Conservation (phyloP, 2,888 invertebrate genomes). For the Stegophylla sp. region DNA sequence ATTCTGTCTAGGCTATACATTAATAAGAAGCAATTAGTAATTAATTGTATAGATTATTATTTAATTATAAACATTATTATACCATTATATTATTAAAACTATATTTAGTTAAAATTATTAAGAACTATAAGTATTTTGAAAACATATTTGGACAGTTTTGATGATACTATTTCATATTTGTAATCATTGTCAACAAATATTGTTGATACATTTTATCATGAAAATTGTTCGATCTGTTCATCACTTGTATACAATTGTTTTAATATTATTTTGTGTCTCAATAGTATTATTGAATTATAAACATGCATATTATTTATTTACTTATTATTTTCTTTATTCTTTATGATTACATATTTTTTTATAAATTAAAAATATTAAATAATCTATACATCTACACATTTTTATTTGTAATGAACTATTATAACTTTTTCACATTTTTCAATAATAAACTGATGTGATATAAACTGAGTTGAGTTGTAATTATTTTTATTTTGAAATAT, state of each 20-base stretch:
- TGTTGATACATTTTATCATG: not conserved
- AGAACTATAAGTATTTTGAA: not conserved
- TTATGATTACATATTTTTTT: slow-evolving; percentile 5
- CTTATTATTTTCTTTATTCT: slow-evolving; percentile 5
- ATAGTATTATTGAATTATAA: slow-evolving; percentile 11
- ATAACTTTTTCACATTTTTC: not conserved
- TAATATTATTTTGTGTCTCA: not conserved
- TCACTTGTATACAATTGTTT: not conserved
- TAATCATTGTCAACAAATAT: not conserved
- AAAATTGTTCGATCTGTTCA: not conserved
- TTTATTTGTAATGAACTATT: not conserved
- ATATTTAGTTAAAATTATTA: not conserved
- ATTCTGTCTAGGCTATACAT: too few species aligned
- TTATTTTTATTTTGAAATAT: not conserved
- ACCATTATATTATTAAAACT: not conserved
- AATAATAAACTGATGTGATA: not conserved
- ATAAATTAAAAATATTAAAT: not conserved
- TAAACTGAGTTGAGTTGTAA: not conserved
- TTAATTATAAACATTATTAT: not conserved
- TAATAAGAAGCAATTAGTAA: too few species aligned
- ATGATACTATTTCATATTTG: not conserved
- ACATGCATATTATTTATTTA: slow-evolving; percentile 4
- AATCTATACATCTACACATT: not conserved
- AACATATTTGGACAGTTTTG: not conserved
- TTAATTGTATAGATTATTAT: not conserved